Evolutionary conservation across 1,140 invertebrate species (phyloP).

Genomic region (Solen grandis): DNA sequence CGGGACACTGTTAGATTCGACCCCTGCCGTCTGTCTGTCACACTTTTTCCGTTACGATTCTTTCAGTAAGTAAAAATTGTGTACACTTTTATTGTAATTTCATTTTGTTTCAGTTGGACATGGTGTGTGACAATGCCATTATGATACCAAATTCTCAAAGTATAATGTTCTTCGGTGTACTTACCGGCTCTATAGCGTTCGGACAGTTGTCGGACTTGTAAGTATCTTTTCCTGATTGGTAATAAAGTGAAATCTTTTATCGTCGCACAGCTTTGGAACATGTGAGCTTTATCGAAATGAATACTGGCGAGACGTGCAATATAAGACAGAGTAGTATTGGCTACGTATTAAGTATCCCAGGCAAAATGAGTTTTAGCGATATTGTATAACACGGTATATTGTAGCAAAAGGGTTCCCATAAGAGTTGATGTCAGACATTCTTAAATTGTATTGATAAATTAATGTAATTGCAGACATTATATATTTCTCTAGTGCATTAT

Average conservation of each 20-base stretch:
- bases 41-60: background rate
- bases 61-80: background rate
- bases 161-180: slow-evolving; percentile 24
- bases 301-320: background rate
- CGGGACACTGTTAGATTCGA: no score
- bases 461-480: no score
- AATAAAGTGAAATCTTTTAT: background rate
- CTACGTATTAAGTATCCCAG: no score
- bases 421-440: no score
- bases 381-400: no score
- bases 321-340: background rate
- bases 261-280: background rate
- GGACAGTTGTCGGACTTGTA: slow-evolving; percentile 41
- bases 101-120: slow-evolving; percentile 10
- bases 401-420: no score
- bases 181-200: slow-evolving; percentile 19
- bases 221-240: background rate
- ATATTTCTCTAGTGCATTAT: background rate
- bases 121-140: slow-evolving; percentile 34
- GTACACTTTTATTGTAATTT: background rate
- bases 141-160: slow-evolving; percentile 41
- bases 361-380: no score
- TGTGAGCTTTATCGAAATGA: background rate
- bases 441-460: no score
- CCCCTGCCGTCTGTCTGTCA: no score